Evolutionary conservation across 2,888 invertebrate species (phyloP), one percentile per base, ranked within the genome.

Genomic region (Ophioninae sp.): DNA sequence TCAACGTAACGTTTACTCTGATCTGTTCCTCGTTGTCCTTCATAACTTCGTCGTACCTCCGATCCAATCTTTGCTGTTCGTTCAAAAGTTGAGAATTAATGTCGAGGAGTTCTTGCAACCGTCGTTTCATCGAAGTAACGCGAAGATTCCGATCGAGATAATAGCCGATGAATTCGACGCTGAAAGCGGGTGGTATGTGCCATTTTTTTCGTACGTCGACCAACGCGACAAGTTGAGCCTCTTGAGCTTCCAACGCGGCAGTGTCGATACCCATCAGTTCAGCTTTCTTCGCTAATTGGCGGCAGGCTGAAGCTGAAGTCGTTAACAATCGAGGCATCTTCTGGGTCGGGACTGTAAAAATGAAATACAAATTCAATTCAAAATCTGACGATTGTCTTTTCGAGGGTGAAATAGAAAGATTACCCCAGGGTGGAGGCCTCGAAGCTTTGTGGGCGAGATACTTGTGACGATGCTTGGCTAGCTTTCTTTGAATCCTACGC

Each of bases 131-230:
- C 17, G 96, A 96, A 6, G 96, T 95, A 79, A 98, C 95, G 17
- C 98, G 94, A 6, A 96, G 95, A 91, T 98, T 97, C 37, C 99
- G 94, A 92, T 99, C 98, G 79, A 98, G 93, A 91, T 97, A 99
- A 93, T 99, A 99, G 0, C 97, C 97, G 72, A 99, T 97, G 92
- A 98, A 99, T 93, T 99, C 98, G 0, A 98, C 97, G 68, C 97
- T 97, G 91, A 99, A 98, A 0, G 99, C 98, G 0, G 98, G 98
- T 0, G 97, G 96, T 84, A 99, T 96, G 93, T 98, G 98, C 97
- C 98, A 98, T 88, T 98, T 98, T 88, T 98, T 97, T 10, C 97
- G 95, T 6, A 98, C 96, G 90, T 98, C 98, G 6, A 96, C 95
- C 22, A 98, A 93, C 1, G 97, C 96, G 71, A 97, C 96, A 86